Percentiles rank a stretch among this genome's conserved stretches.
Evolutionary conservation across 2,797 vertebrate species (phyloP).

Genomic region (Lophotriccus pileatus): DNA sequence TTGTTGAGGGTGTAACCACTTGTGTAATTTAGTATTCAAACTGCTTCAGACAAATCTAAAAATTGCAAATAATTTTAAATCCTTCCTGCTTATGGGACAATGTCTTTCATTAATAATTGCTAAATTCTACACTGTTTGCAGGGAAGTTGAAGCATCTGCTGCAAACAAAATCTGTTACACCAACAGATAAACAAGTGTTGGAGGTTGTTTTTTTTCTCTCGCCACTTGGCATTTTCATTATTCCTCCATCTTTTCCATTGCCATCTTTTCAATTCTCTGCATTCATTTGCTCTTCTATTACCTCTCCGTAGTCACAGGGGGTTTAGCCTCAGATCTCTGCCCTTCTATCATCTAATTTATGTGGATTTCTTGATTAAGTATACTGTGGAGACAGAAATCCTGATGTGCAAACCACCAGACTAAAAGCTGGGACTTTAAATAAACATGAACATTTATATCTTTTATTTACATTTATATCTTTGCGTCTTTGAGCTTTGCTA

Average conservation of each 20-base stretch:
- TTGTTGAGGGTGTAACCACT: neutral
- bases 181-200: neutral
- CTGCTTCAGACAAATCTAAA: neutral
- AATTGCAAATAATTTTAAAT: neutral
- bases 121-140: neutral
- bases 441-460: constrained; percentile 31
- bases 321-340: neutral
- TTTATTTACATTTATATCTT: neutral
- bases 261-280: neutral
- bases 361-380: neutral
- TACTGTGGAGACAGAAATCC: neutral
- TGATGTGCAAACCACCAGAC: neutral
- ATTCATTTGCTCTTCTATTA: neutral
- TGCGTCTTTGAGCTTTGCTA: constrained; percentile 6
- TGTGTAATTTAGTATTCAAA: neutral
- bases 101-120: neutral
- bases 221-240: neutral
- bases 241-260: neutral
- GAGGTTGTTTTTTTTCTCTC: neutral
- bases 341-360: neutral
- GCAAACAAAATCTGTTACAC: neutral
- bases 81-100: neutral
- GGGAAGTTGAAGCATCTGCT: neutral
- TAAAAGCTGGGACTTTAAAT: constrained; percentile 22
- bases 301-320: neutral